Conservation (phyloP, 2,797 vertebrate genomes). For the Moxostoma hubbsi region DNA sequence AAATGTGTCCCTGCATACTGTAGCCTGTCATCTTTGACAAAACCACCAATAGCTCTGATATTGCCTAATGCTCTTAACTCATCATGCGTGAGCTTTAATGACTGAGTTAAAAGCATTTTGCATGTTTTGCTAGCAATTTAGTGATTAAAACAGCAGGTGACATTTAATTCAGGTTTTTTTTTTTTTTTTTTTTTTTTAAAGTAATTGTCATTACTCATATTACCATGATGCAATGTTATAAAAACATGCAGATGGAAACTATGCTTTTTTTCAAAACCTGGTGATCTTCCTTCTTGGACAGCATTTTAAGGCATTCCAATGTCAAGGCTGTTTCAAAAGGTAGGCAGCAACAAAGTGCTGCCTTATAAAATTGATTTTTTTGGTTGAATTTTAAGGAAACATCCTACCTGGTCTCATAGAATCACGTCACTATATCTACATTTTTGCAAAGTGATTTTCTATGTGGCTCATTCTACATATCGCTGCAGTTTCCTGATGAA, state of each 20-base stretch:
- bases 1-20: constrained; percentile 43
- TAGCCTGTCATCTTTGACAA: constrained; percentile 33
- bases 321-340: too few species aligned
- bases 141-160: constrained; percentile 5
- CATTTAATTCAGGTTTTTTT: constrained; percentile 2
- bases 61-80: constrained; percentile 35
- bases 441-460: too few species aligned
- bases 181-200: neutral
- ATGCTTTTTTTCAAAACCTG: neutral
- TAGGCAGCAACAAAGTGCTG: too few species aligned
- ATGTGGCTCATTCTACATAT: too few species aligned
- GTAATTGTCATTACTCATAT: constrained; percentile 23
- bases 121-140: constrained; percentile 17
- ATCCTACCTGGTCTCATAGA: too few species aligned
- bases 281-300: neutral
- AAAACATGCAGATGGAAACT: neutral
- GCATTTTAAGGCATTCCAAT: neutral
- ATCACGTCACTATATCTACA: too few species aligned
- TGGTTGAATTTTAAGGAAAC: too few species aligned
- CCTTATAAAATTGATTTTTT: too few species aligned
- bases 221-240: neutral
- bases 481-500: too few species aligned
- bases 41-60: constrained; percentile 22
- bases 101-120: neutral
- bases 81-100: constrained; percentile 14